Evolutionary conservation across 2,113 vertebrate genomes (phyloP).

Genomic region (Chlamydotis undulata): DNA sequence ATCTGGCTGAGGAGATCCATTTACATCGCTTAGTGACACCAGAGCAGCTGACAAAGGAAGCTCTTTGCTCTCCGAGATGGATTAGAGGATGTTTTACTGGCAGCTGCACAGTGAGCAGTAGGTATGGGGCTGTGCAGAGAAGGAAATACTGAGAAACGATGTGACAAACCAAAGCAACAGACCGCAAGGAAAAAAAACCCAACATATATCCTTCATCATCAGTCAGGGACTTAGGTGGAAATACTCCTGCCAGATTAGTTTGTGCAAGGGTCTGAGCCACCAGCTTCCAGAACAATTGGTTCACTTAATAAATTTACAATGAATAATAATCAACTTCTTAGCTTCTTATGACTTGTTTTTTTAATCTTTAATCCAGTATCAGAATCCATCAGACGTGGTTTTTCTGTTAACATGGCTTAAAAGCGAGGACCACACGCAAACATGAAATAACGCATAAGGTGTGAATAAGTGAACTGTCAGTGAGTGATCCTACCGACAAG

Average conservation of each 20-base stretch:
- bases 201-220: not conserved
- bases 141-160: not conserved
- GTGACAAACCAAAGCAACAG: not conserved
- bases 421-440: not conserved
- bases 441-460: not conserved
- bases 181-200: not conserved
- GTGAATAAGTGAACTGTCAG: not conserved
- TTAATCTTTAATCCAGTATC: not conserved
- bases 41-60: not conserved
- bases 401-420: not conserved
- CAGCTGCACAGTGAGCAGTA: not conserved
- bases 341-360: not conserved
- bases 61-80: not conserved
- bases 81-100: not conserved
- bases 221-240: not conserved
- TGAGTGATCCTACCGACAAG: not conserved
- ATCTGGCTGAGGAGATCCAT: not conserved
- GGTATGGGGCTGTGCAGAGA: not conserved
- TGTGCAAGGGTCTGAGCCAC: not conserved
- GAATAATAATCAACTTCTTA: slow-evolving; percentile 9
- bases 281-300: not conserved
- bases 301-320: not conserved
- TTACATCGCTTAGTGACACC: not conserved
- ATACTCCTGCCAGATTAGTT: not conserved
- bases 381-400: not conserved